A percentile compares a stretch with the other conserved stretches of the same genome.
phyloP scores from a whole-genome alignment of 2,797 vertebrate genomes.

The Odontamblyopus rebecca region DNA sequence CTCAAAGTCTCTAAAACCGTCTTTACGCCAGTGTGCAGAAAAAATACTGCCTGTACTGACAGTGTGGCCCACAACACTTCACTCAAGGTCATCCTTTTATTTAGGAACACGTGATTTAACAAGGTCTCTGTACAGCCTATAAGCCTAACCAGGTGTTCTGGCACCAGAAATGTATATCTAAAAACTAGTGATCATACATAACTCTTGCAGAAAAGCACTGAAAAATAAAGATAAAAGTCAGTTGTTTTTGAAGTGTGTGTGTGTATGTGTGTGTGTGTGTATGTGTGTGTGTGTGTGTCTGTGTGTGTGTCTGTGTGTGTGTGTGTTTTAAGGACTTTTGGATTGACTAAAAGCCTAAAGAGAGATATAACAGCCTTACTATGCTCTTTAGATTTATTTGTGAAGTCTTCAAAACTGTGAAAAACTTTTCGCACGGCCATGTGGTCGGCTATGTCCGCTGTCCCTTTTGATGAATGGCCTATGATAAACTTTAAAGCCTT shows the following conservation, averaged over 20 bases:
- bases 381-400: background rate
- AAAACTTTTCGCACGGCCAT: background rate
- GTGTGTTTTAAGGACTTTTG: background rate
- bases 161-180: background rate
- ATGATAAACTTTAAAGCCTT: background rate
- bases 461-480: background rate
- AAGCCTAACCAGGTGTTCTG: background rate
- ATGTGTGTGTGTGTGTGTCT: background rate
- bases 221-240: background rate
- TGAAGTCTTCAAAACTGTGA: background rate
- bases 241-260: background rate
- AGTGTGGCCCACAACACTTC: background rate
- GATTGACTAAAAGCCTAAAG: background rate
- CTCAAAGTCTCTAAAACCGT: slow-evolving; percentile 7
- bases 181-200: too few relatives aligned
- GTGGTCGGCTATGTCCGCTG: background rate
- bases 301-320: background rate
- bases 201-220: background rate
- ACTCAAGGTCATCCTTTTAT: slow-evolving; percentile 22
- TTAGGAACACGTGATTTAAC: background rate
- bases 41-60: background rate
- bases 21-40: slow-evolving; percentile 12
- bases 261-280: background rate
- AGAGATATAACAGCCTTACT: background rate
- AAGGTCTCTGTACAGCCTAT: background rate